Conservation (phyloP, 2,888 invertebrate species). For the Parochlus steinenii region DNA sequence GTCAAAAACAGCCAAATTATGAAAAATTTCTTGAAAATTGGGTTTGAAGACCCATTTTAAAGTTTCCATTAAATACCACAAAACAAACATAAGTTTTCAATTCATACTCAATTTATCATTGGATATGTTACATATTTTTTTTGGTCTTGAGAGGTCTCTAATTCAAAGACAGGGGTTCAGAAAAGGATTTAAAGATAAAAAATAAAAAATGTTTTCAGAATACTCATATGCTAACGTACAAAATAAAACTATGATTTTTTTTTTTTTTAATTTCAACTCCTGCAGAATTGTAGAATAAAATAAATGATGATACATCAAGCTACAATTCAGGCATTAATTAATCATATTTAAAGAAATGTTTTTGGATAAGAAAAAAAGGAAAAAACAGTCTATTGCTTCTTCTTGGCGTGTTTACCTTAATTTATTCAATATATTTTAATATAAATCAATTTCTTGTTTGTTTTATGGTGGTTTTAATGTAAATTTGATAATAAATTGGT, state of each 20-base stretch:
- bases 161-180: not conserved
- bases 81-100: conserved; percentile 6
- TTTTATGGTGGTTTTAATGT: no score
- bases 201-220: conserved; percentile 1
- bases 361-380: not conserved
- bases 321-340: conserved; percentile 12
- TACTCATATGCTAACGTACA: not conserved
- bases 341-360: conserved; percentile 11
- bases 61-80: not conserved
- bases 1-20: conserved; percentile 5
- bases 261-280: no score
- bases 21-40: conserved; percentile 11
- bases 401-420: conserved; percentile 12
- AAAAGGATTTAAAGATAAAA: not conserved
- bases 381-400: not conserved
- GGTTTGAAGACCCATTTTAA: conserved; percentile 7
- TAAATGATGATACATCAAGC: conserved; percentile 12
- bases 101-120: no score
- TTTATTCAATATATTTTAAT: conserved; percentile 10
- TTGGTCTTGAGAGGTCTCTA: no score
- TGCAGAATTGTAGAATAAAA: conserved; percentile 3
- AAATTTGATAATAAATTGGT: no score
- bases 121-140: no score
- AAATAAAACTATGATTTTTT: no score
- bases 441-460: conserved; percentile 12